Conservation (phyloP, 2,888 invertebrate genomes). For the Meiosimyza decipiens region DNA sequence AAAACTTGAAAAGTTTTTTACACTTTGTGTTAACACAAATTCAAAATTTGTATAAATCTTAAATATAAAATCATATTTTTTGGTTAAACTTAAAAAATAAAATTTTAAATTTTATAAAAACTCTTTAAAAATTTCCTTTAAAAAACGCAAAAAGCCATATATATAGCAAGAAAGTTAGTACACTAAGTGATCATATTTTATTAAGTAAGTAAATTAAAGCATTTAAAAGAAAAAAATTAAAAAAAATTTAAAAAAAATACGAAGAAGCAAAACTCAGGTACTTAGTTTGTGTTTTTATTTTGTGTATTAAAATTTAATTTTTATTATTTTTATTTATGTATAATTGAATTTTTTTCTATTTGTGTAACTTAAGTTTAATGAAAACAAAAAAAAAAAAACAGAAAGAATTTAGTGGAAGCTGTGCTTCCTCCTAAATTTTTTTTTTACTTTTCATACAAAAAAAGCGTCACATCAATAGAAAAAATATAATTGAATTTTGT, state of each 20-base stretch:
- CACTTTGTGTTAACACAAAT: conserved; percentile 26
- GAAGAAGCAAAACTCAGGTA: conserved; percentile 62
- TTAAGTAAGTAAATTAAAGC: conserved; percentile 35
- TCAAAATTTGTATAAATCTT: conserved; percentile 26
- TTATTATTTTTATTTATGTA: not conserved
- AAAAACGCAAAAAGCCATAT: conserved; percentile 23
- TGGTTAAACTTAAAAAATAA: not conserved
- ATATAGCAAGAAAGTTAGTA: conserved; percentile 6
- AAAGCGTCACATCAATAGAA: not conserved
- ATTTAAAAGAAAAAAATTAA: conserved; percentile 32
- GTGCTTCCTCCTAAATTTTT: conserved; percentile 12
- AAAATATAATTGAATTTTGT: too few species aligned
- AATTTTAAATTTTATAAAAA: conserved; percentile 38
- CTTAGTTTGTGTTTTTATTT: conserved; percentile 60
- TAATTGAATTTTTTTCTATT: conserved; percentile 9
- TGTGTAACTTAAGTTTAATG: conserved; percentile 6
- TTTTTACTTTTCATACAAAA: not conserved
- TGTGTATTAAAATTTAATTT: conserved; percentile 39
- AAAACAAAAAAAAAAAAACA: not conserved
- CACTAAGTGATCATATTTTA: conserved; percentile 34
- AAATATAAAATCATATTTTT: not conserved
- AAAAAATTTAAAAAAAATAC: conserved; percentile 39
- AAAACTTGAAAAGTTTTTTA: conserved; percentile 30
- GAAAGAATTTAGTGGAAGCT: conserved; percentile 1
- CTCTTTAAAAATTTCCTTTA: conserved; percentile 15